phyloP scores from a whole-genome alignment of 2,888 invertebrate species.

The Lagria hirta region DNA sequence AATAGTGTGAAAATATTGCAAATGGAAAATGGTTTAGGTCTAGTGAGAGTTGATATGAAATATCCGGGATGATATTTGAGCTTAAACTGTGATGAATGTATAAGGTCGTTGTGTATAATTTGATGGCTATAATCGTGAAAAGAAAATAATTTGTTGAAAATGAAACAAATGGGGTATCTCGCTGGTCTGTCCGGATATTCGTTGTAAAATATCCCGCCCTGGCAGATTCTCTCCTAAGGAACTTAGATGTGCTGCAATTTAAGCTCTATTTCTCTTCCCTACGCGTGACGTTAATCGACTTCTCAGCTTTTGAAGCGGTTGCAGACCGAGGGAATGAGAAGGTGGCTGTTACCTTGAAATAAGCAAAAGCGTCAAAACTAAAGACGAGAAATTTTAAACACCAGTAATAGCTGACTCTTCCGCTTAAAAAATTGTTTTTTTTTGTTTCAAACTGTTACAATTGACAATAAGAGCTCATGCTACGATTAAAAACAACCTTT shows the following conservation, averaged over 20 bases:
- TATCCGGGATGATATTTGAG: not conserved
- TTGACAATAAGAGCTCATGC: too few species aligned
- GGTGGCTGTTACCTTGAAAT: conserved; percentile 30
- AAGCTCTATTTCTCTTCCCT: conserved; percentile 54
- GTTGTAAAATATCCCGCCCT: conserved; percentile 50
- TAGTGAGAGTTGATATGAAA: not conserved
- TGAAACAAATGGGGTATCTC: conserved; percentile 48
- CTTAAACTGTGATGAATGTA: not conserved
- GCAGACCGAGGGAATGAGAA: conserved; percentile 41
- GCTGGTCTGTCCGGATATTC: conserved; percentile 46
- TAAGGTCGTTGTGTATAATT: conserved; percentile 18
- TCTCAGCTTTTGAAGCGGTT: conserved; percentile 50
- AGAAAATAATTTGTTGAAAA: conserved; percentile 45
- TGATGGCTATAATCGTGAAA: conserved; percentile 14
- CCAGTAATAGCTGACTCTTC: too few species aligned
- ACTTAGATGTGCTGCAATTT: conserved; percentile 54
- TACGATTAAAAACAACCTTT: too few species aligned
- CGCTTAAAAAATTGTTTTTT: too few species aligned
- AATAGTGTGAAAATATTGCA: too few species aligned
- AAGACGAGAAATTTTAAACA: too few species aligned
- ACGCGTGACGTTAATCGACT: conserved; percentile 55
- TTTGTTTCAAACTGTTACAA: too few species aligned
- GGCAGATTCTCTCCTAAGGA: conserved; percentile 50
- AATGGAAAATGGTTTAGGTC: too few species aligned
- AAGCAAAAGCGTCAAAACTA: too few species aligned